These are phyloP conservation scores for Mactra quadrangularis DNA, from an alignment of 1,140 invertebrate genomes.

Conservation along the genomic window DNA sequence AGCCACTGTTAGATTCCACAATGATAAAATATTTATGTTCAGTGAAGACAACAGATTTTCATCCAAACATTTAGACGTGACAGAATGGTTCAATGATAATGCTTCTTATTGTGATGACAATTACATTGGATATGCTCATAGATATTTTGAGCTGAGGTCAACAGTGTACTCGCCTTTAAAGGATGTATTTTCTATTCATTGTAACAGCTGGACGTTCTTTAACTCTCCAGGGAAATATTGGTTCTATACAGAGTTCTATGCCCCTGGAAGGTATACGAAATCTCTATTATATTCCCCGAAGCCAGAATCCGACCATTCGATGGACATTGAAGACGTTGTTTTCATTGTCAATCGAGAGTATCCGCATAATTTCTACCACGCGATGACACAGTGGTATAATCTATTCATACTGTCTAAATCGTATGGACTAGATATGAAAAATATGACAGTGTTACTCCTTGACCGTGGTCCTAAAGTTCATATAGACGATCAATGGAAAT, in stretches of 20 bases:
- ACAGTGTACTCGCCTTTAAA: not conserved
- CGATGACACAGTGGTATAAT: slow-evolving; percentile 73
- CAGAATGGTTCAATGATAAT: not conserved
- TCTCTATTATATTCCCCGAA: not conserved
- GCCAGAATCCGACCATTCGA: not conserved
- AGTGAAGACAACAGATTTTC: not conserved
- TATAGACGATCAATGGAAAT: slow-evolving; percentile 66
- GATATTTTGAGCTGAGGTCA: slow-evolving; percentile 14
- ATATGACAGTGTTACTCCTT: slow-evolving; percentile 66
- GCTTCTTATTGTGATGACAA: slow-evolving; percentile 1
- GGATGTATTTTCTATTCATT: slow-evolving; percentile 12
- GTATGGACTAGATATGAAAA: slow-evolving; percentile 57
- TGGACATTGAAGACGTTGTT: not conserved
- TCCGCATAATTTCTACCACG: slow-evolving; percentile 72
- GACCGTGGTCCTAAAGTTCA: slow-evolving; percentile 68
- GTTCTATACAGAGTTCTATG: slow-evolving; percentile 13
- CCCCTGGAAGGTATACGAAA: not conserved
- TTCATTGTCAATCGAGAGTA: slow-evolving; percentile 28
- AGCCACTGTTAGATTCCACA: too few relatives aligned
- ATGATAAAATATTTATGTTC: too few relatives aligned
- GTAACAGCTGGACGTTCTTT: not conserved
- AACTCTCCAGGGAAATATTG: not conserved
- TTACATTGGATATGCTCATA: slow-evolving; percentile 22
- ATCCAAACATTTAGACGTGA: not conserved
- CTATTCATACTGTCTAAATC: slow-evolving; percentile 68